phyloP scores from a whole-genome alignment of 2,888 invertebrate species.

The Chorisops tibialis region DNA sequence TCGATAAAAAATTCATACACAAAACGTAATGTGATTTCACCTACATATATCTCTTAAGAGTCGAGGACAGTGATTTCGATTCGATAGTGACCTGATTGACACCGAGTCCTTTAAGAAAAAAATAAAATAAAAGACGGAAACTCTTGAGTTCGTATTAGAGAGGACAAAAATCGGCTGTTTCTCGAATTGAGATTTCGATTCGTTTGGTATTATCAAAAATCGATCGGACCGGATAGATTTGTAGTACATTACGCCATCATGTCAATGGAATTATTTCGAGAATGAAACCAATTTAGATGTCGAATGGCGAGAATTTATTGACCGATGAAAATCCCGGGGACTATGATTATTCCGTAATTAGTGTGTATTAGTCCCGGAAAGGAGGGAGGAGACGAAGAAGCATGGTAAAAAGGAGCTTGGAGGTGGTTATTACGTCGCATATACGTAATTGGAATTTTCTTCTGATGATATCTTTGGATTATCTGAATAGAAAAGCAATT shows the following conservation, averaged over 20 bases:
- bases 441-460: conserved; percentile 9
- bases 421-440: background rate
- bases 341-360: conserved; percentile 21
- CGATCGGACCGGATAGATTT: background rate
- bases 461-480: background rate
- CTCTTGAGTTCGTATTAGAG: too few relatives aligned
- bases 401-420: background rate
- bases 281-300: conserved; percentile 23
- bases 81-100: too few relatives aligned
- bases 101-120: too few relatives aligned
- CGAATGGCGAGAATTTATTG: conserved; percentile 19
- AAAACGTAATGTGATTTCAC: conserved; percentile 3
- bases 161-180: too few relatives aligned
- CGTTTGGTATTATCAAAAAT: background rate
- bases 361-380: conserved; percentile 7
- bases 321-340: conserved; percentile 18
- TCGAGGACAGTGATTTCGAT: background rate
- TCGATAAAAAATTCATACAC: conserved; percentile 3
- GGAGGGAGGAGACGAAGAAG: background rate
- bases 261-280: conserved; percentile 14
- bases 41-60: background rate
- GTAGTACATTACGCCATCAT: conserved; percentile 7
- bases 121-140: too few relatives aligned
- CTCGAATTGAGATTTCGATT: too few relatives aligned
- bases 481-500: conserved; percentile 15